Evolutionary conservation across 2,113 vertebrate species (phyloP).

Genomic region (Eolophus roseicapilla): DNA sequence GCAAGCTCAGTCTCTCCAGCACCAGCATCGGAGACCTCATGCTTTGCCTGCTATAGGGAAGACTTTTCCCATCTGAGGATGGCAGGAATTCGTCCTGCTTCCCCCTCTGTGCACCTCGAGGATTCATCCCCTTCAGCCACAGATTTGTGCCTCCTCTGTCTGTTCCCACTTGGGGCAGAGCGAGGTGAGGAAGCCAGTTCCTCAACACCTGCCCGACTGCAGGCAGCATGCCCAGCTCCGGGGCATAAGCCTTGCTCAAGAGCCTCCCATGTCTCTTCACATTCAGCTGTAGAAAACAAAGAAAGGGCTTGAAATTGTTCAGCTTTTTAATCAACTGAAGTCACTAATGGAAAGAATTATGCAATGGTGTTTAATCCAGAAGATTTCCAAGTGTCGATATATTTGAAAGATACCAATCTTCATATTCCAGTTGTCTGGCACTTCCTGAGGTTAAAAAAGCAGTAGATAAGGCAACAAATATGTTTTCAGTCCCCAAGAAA

Average conservation of each 20-base stretch:
- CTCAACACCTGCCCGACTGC: background rate
- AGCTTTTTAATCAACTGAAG: conserved; percentile 40
- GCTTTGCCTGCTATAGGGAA: background rate
- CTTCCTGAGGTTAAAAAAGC: background rate
- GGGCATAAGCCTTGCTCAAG: conserved; percentile 2
- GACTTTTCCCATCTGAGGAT: background rate
- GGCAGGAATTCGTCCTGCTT: background rate
- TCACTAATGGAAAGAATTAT: conserved; percentile 45
- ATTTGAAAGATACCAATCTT: conserved; percentile 58
- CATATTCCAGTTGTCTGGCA: conserved; percentile 11
- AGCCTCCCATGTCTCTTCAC: background rate
- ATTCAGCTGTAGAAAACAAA: background rate
- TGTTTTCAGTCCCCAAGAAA: background rate
- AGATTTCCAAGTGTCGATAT: conserved; percentile 63
- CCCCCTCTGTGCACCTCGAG: rapidly evolving
- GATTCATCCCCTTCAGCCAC: background rate
- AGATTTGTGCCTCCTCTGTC: background rate
- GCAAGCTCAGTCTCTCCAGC: background rate
- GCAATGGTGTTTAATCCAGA: conserved; percentile 9
- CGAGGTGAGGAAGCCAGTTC: background rate
- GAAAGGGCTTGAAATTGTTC: background rate
- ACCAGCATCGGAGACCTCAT: rapidly evolving
- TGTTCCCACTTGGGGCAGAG: background rate
- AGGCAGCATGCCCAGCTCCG: background rate
- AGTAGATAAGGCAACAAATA: conserved; percentile 10